These are phyloP conservation scores for Corbicula japonica DNA, from an alignment of 2,888 invertebrate genomes.

Conservation along the genomic window DNA sequence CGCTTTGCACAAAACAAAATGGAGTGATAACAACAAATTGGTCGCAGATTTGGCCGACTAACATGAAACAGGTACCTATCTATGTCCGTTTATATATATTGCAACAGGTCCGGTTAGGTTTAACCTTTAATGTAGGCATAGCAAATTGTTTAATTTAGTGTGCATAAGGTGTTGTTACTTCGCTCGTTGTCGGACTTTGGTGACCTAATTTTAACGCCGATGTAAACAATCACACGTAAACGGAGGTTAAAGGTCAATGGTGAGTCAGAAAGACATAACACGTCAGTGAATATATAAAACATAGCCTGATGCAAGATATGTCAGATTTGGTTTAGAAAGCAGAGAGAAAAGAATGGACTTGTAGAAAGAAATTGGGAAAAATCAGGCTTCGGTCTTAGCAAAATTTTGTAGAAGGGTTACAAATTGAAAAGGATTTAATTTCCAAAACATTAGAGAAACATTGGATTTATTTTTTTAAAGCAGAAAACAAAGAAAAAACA, in stretches of 20 bases:
- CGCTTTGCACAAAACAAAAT: conserved; percentile 54
- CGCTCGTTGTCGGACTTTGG: not conserved
- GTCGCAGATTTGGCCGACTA: conserved; percentile 6
- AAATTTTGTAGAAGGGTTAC: conserved; percentile 29
- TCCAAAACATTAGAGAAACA: conserved; percentile 3
- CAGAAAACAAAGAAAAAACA: conserved; percentile 24
- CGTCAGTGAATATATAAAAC: conserved; percentile 67
- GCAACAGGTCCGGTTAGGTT: not conserved
- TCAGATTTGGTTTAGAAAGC: conserved; percentile 62
- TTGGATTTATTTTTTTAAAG: conserved; percentile 10
- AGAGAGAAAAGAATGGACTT: conserved; percentile 70
- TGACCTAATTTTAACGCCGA: conserved; percentile 67
- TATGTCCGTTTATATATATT: conserved; percentile 14
- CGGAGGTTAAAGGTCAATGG: conserved; percentile 62
- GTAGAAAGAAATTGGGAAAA: conserved; percentile 60
- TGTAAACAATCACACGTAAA: conserved; percentile 73
- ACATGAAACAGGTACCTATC: conserved; percentile 59
- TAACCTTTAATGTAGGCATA: not conserved
- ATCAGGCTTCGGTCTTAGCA: conserved; percentile 64
- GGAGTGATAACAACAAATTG: conserved; percentile 39
- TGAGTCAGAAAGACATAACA: conserved; percentile 55
- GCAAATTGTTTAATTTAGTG: not conserved
- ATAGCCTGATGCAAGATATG: conserved; percentile 67
- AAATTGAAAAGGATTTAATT: too few relatives aligned
- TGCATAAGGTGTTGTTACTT: conserved; percentile 10